These are phyloP conservation scores for Amphiprion percula DNA, from an alignment of 2,113 vertebrate genomes.

Conservation along the genomic window DNA sequence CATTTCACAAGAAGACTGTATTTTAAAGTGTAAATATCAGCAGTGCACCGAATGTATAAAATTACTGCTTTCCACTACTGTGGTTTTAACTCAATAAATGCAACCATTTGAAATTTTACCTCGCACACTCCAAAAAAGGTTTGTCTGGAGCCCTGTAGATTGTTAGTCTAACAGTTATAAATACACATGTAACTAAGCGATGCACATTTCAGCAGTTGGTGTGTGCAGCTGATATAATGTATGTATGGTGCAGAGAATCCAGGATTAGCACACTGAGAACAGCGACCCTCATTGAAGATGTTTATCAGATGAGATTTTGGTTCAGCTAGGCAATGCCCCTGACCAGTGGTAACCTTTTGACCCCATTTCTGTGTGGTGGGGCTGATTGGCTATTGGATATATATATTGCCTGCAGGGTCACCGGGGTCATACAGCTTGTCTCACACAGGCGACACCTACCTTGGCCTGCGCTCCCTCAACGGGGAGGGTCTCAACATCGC, in stretches of 20 bases:
- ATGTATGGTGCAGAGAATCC: neutral
- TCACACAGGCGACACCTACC: slow-evolving; percentile 83
- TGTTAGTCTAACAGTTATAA: too few relatives aligned
- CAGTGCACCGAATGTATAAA: too few relatives aligned
- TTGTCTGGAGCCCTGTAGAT: too few relatives aligned
- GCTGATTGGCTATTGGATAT: slow-evolving; percentile 69
- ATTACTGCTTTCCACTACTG: too few relatives aligned
- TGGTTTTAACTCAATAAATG: too few relatives aligned
- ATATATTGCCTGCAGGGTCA: slow-evolving; percentile 81
- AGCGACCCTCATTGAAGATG: slow-evolving; percentile 5
- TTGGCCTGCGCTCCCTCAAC: slow-evolving; percentile 81
- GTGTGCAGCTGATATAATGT: neutral
- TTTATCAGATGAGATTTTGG: slow-evolving; percentile 36
- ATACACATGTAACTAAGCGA: too few relatives aligned
- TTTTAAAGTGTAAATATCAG: too few relatives aligned
- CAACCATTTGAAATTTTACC: too few relatives aligned
- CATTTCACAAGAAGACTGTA: too few relatives aligned
- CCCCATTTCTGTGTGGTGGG: slow-evolving; percentile 40
- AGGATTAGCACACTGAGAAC: neutral
- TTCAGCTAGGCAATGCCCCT: slow-evolving; percentile 16
- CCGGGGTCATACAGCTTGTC: slow-evolving; percentile 82
- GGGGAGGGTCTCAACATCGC: slow-evolving; percentile 81
- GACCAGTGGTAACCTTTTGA: slow-evolving; percentile 45
- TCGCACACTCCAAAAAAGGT: too few relatives aligned
- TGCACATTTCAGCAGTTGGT: slow-evolving; percentile 1